Conservation (phyloP, 2,888 invertebrate genomes). For the Ypsolopha sequella region DNA sequence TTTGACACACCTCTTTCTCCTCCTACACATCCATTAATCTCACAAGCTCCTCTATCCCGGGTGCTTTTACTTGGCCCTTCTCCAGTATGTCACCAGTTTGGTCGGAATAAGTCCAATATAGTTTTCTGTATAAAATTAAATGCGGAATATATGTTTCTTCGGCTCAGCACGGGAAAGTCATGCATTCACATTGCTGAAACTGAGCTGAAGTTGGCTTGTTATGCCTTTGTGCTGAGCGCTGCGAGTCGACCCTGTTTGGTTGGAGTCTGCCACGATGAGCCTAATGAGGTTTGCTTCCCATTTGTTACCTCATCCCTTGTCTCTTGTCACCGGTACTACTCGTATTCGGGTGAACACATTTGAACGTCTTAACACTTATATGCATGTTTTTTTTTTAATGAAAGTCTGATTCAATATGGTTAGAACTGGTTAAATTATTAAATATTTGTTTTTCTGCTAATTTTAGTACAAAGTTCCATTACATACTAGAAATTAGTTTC, state of each 20-base stretch:
- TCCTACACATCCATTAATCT: too few relatives aligned
- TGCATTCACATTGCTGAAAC: conserved; percentile 23
- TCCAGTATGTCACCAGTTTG: too few relatives aligned
- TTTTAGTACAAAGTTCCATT: too few relatives aligned
- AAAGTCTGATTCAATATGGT: background rate
- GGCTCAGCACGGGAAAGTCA: conserved; percentile 10
- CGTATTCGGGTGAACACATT: background rate
- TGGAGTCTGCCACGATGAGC: background rate
- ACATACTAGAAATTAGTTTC: too few relatives aligned
- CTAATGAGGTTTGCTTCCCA: background rate
- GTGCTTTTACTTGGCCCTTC: too few relatives aligned
- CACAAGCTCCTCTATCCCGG: too few relatives aligned
- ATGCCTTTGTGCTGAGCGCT: conserved; percentile 35
- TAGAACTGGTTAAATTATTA: too few relatives aligned
- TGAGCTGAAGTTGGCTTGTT: conserved; percentile 42
- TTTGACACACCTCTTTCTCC: too few relatives aligned
- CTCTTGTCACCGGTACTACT: background rate
- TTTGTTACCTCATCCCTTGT: background rate
- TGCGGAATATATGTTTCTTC: too few relatives aligned
- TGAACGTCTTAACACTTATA: background rate
- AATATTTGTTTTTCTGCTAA: too few relatives aligned
- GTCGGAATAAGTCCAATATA: too few relatives aligned
- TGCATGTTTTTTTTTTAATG: background rate
- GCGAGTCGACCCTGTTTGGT: conserved; percentile 13
- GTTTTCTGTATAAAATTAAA: too few relatives aligned